Evolutionary conservation across 2,113 vertebrate species (phyloP), one percentile per base, ranked within the genome.

Genomic region (Edolisoma coerulescens): DNA sequence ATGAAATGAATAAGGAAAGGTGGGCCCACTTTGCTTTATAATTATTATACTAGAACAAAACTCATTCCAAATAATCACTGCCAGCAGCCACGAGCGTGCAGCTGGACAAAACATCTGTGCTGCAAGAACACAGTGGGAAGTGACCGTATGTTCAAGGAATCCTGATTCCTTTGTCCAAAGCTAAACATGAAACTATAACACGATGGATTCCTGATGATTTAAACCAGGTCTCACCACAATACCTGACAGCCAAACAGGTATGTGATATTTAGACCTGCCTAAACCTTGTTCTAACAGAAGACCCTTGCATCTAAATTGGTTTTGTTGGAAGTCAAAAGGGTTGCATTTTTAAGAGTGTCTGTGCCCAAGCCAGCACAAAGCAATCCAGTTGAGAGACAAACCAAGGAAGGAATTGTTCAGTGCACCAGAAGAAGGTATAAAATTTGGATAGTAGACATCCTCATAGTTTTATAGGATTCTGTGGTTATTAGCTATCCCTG

Each of bases 51-150:
- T 32, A 47, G 59, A 90, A 67, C 13, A 81, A 77, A 93, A 74
- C 16, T 54, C 3, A 41, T 57, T 67, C 68, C 80, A 80, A 39
- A 88, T 90, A 69, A 91, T 53, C 16, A 94, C 50, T 65, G 53
- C 41, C 50, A 80, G 54, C n/a, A 95, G 45, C 54, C 50, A 42
- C 2, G 7, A 90, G 33, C 23, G 17, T 73, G n/a, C 89, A 92
- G 71, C 75, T 93, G 90, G 63, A 86, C 47, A 80, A 84, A 93
- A 92, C 86, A 86, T 83, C 75, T 90, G 92, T 64, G 57, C 74
- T 91, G 84, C 78, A 90, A 80, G 71, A 90, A 41, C 39, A 60
- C 37, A 30, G 41, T 45, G 68, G 88, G 92, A 93, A 95, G 67
- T 76, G 82, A 83, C 57, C 7, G 1, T 61, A 90, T 73, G 37